A percentile compares a stretch with the other conserved stretches of the same genome.
These are phyloP conservation scores for Cheilosia vulpina DNA, from an alignment of 2,888 invertebrate genomes.

Conservation along the genomic window DNA sequence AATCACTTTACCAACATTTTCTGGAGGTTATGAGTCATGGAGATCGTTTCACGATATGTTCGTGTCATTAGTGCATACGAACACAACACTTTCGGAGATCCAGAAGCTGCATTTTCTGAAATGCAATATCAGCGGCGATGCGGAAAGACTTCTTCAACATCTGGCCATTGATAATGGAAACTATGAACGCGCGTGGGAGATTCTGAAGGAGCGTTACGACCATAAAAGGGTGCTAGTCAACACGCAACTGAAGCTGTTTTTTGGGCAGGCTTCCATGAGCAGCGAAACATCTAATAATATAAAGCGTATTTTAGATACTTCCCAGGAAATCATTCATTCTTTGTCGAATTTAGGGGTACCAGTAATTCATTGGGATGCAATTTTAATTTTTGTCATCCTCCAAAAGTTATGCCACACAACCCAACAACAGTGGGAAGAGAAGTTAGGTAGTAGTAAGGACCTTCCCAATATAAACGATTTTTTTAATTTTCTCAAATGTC, in stretches of 20 bases:
- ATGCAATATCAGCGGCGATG: neutral
- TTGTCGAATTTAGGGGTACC: neutral
- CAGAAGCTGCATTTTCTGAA: neutral
- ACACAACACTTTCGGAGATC: neutral
- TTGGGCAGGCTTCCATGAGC: neutral
- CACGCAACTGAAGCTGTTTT: neutral
- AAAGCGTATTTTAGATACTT: neutral
- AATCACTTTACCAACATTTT: neutral
- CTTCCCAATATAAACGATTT: neutral
- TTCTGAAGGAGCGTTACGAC: too few relatives aligned
- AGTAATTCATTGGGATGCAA: neutral
- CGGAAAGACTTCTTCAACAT: neutral
- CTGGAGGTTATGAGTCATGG: constrained; percentile 1
- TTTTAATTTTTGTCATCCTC: neutral
- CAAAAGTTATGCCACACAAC: neutral
- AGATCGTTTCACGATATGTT: constrained; percentile 11
- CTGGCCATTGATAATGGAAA: constrained; percentile 1
- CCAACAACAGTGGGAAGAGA: neutral
- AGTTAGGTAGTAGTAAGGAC: neutral
- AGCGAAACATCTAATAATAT: neutral
- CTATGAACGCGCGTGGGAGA: neutral
- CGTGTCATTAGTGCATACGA: neutral
- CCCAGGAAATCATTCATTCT: neutral
- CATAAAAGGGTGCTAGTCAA: constrained; percentile 15
- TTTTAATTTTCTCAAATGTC: neutral